These are phyloP conservation scores for Amorpha juglandis DNA, from an alignment of 2,888 invertebrate genomes.

Conservation along the genomic window DNA sequence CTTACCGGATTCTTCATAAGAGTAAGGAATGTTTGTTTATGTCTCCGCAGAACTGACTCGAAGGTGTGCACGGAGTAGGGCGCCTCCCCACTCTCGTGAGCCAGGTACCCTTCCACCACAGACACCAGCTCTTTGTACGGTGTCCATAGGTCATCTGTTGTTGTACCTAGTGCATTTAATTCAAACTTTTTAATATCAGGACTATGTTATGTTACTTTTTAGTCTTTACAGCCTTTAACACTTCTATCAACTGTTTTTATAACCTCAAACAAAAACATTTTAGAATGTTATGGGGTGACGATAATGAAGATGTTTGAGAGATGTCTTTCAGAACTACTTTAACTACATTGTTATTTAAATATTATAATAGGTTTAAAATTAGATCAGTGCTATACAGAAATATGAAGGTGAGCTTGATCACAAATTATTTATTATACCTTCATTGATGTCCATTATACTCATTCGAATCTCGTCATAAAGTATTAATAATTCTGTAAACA, in stretches of 20 bases:
- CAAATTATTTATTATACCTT: constrained; percentile 62
- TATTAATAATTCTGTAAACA: background rate
- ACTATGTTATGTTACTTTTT: too few relatives aligned
- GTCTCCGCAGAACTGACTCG: constrained; percentile 90
- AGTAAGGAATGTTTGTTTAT: constrained; percentile 93
- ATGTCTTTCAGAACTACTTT: background rate
- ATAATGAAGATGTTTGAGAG: background rate
- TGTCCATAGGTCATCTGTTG: constrained; percentile 92
- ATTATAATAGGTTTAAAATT: background rate
- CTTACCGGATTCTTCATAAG: constrained; percentile 94
- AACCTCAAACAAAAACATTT: background rate
- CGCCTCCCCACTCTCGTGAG: constrained; percentile 82
- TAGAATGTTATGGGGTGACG: background rate
- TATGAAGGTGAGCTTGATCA: constrained; percentile 40
- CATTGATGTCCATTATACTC: constrained; percentile 66
- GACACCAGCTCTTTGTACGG: constrained; percentile 91
- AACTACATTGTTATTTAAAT: background rate
- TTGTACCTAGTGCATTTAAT: constrained; percentile 53
- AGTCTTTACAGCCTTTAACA: background rate
- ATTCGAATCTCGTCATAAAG: constrained; percentile 13
- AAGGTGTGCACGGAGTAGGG: constrained; percentile 87
- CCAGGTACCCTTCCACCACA: constrained; percentile 88
- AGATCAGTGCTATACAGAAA: constrained; percentile 38
- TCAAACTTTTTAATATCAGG: background rate
- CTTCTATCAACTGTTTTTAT: background rate